Conservation (phyloP, 1,140 invertebrate species). For the Magallana angulata region DNA sequence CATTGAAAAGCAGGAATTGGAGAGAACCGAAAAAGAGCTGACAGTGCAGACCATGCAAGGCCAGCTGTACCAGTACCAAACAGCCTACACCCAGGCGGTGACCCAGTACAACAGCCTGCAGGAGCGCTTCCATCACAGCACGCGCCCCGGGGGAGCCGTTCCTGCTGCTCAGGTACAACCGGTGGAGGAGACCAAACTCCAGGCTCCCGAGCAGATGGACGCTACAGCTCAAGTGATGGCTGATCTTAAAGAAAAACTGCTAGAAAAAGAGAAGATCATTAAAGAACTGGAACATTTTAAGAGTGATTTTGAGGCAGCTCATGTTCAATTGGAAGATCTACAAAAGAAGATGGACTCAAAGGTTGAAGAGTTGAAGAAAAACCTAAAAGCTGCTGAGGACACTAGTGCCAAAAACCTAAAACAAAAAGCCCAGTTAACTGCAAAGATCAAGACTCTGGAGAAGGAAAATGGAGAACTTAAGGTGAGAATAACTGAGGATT, state of each 20-base stretch:
- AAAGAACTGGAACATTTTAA: conserved; percentile 46
- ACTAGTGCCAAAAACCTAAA: conserved; percentile 85
- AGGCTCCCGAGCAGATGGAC: conserved; percentile 47
- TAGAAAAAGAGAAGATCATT: conserved; percentile 58
- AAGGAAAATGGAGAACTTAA: conserved; percentile 88
- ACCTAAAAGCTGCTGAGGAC: conserved; percentile 49
- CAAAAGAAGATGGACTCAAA: conserved; percentile 51
- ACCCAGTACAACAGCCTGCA: conserved; percentile 71
- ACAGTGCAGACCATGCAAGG: conserved; percentile 76
- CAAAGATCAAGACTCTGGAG: conserved; percentile 90
- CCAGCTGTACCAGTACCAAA: conserved; percentile 68
- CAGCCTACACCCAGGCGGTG: conserved; percentile 71
- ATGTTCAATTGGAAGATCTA: conserved; percentile 27
- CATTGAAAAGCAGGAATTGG: conserved; percentile 74
- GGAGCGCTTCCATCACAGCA: conserved; percentile 69
- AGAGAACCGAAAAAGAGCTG: conserved; percentile 81
- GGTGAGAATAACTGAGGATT: conserved; percentile 57
- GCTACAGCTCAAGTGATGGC: conserved; percentile 44
- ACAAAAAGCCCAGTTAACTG: conserved; percentile 88
- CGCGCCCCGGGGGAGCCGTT: conserved; percentile 54
- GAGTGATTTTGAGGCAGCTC: conserved; percentile 23
- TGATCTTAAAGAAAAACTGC: conserved; percentile 51
- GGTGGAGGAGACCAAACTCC: conserved; percentile 43
- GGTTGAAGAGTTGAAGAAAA: conserved; percentile 55
- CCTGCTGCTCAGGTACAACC: conserved; percentile 36